Evolutionary conservation across 2,797 vertebrate species (phyloP), one percentile per base, ranked within the genome.

Genomic region (Lycodopsis pacificus): DNA sequence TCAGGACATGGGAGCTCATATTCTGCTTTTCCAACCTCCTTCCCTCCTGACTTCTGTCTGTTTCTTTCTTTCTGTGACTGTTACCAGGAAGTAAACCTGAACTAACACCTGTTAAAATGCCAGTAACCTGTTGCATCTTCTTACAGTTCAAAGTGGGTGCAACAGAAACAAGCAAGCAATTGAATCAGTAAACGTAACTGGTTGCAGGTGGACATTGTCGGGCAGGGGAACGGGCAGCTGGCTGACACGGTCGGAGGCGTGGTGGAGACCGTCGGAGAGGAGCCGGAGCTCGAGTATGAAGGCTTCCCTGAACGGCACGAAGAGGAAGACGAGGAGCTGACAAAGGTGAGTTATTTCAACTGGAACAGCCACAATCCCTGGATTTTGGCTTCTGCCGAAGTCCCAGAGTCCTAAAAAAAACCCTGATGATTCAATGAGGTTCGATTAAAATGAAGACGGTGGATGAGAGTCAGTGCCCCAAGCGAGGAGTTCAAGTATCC

Each of bases 151-250:
- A 70, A 59, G 9, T 20, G 5, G 5, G 32, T 20, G 32, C 27
- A 46, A 32, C 25, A 42, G n/a, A 61, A 42, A 19, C 14, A 9
- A 17, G 65, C 7, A 4, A 51, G 30, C 6, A 2, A 15, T 25
- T 70, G 13, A 75, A 48, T 74, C 36, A 27, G 32, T 32, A n/a
- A 59, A 2, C 57, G 32, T 42, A 27, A n/a, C 66, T 49, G 82
- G 20, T 86, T 89, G 19, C 90, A 94, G 93, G 93, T 93, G 88
- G 96, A 98, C 84, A 91, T 96, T 59, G 92, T 94, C 81, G 91
- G 94, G 0, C 96, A 95, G 89, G 76, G 96, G 94, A 94, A 94
- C 9, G 94, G 95, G 75, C 93, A 95, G 75, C 89, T 94, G 53
- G 95, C 93, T 85, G 97, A 98, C 4, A 73, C 86, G 86, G 85